Percentiles rank a stretch among this genome's conserved stretches.
phyloP scores from a whole-genome alignment of 35 echinoderm and acorn worm genomes.

The Chiridota heheva region DNA sequence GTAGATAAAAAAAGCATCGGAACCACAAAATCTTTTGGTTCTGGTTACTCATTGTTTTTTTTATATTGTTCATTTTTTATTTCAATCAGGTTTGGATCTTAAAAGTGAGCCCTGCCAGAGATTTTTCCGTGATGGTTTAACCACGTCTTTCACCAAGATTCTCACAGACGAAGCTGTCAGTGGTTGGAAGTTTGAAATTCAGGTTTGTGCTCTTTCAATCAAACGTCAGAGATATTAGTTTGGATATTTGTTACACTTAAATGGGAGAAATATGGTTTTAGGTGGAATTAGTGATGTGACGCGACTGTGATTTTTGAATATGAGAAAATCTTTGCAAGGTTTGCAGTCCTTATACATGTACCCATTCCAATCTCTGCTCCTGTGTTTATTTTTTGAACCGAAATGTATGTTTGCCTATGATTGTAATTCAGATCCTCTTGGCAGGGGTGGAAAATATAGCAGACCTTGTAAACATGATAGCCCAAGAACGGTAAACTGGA shows the following conservation, averaged over 20 bases:
- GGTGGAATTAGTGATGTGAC: not conserved
- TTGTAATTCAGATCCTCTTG: no score
- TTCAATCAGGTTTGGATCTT: conserved; percentile 66
- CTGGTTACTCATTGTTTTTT: no score
- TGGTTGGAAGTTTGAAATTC: conserved; percentile 99
- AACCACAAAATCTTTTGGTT: no score
- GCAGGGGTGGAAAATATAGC: no score
- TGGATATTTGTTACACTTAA: not conserved
- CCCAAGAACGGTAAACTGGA: no score
- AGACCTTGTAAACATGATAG: no score
- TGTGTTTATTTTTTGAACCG: no score
- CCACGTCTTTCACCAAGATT: conserved; percentile 97
- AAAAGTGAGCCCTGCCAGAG: conserved; percentile 91
- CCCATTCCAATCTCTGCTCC: no score
- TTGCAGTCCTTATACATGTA: no score
- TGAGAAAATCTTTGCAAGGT: not conserved
- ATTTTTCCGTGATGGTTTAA: conserved; percentile 96
- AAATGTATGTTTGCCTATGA: no score
- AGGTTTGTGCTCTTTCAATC: conserved; percentile 78
- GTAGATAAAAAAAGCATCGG: no score
- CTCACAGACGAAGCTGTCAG: conserved; percentile 97
- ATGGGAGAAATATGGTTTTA: not conserved
- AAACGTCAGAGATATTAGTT: not conserved
- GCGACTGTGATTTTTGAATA: not conserved
- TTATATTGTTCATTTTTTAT: conserved; percentile 14